phyloP scores from a whole-genome alignment of 2,797 vertebrate species.

The Siniperca scherzeri region DNA sequence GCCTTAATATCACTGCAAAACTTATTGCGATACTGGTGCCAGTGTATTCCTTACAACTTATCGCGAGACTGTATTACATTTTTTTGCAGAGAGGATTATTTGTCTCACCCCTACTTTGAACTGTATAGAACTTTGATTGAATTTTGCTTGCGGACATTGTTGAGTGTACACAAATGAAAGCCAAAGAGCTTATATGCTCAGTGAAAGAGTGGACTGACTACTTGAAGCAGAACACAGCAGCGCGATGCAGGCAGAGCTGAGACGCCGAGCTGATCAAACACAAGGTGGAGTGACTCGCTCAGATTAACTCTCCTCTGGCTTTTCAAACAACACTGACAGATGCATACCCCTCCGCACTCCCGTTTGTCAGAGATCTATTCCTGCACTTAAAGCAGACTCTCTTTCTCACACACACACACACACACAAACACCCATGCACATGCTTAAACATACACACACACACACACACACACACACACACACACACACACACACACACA shows the following conservation, averaged over 20 bases:
- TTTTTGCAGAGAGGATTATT: neutral
- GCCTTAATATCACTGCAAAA: neutral
- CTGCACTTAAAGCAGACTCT: conserved; percentile 78
- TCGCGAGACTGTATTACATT: neutral
- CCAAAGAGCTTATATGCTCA: conserved; percentile 18
- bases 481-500: neutral
- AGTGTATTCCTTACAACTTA: neutral
- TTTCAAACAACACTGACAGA: conserved; percentile 80
- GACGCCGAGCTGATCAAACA: conserved; percentile 69
- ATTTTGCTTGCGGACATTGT: conserved; percentile 19
- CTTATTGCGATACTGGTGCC: neutral
- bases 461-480: conserved; percentile 42
- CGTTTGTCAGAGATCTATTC: conserved; percentile 82
- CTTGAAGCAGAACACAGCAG: conserved; percentile 33
- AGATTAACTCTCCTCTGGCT: conserved; percentile 79
- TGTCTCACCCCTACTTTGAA: neutral
- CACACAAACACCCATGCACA: neutral
- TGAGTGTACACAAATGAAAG: conserved; percentile 18
- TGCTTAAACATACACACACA: neutral
- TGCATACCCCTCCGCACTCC: conserved; percentile 77
- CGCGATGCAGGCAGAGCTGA: conserved; percentile 35
- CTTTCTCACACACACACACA: neutral
- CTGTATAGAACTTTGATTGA: conserved; percentile 17
- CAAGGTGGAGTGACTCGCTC: conserved; percentile 76
- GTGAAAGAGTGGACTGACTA: conserved; percentile 10